Conservation (phyloP, 2,888 invertebrate species). For the Doris montereyensis region DNA sequence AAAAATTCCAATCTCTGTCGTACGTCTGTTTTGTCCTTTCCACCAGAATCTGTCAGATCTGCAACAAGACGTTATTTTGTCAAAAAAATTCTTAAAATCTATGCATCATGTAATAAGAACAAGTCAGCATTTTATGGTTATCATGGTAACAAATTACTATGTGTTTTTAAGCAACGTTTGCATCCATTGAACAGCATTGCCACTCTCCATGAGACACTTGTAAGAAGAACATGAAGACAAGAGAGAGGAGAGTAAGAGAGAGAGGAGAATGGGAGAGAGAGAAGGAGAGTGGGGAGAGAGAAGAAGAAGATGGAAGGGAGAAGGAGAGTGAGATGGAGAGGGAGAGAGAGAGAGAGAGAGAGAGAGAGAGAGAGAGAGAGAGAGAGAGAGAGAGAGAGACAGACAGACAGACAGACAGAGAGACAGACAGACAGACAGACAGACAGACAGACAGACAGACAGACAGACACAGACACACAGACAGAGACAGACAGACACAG, state of each 20-base stretch:
- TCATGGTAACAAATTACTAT: neutral
- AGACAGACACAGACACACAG: neutral
- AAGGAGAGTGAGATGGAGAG: neutral
- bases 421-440: neutral
- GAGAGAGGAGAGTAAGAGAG: no score
- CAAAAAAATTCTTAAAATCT: no score
- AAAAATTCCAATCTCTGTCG: conserved; percentile 90
- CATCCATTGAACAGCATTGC: no score
- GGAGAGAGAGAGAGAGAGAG: no score
- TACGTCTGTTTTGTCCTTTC: conserved; percentile 94
- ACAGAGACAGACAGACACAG: conserved; percentile 1
- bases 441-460: neutral
- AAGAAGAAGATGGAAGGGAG: neutral
- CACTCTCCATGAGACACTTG: no score
- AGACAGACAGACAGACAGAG: neutral
- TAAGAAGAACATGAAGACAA: no score
- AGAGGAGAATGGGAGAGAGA: no score
- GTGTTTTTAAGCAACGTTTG: no score
- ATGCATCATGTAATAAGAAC: no score
- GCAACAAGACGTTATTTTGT: no score
- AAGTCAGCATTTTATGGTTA: neutral
- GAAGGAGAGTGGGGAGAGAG: no score
- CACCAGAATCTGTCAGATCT: conserved; percentile 92
- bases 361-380: neutral
- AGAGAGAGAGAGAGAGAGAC: neutral